Percentiles rank a stretch among this genome's conserved stretches.
Evolutionary conservation across 2,888 invertebrate species (phyloP).

Genomic region (Drosophila neonasuta): DNA sequence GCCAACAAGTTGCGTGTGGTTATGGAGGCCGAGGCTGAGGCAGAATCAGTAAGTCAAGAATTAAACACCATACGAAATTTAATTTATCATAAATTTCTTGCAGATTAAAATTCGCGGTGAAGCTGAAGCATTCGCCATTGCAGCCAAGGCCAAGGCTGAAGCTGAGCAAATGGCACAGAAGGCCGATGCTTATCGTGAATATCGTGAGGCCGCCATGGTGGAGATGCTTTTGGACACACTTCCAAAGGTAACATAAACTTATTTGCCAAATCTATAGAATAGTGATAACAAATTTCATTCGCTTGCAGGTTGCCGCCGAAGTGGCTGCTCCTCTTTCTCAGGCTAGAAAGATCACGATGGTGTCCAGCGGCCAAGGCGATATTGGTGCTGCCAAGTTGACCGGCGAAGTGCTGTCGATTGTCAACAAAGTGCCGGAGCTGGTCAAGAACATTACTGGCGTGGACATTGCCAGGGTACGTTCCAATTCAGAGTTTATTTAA

Average conservation of each 20-base stretch:
- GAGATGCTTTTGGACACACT: constrained; percentile 98
- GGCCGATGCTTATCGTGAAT: constrained; percentile 98
- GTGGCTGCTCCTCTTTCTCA: constrained; percentile 97
- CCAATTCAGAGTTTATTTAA: constrained; percentile 82
- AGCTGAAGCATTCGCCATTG: constrained; percentile 96
- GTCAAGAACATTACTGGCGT: constrained; percentile 97
- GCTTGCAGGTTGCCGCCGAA: constrained; percentile 93
- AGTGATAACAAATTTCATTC: background rate
- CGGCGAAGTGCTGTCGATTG: constrained; percentile 95
- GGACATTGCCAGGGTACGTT: constrained; percentile 92
- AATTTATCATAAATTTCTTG: background rate
- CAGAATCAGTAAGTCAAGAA: constrained; percentile 87
- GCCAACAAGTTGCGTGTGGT: constrained; percentile 93
- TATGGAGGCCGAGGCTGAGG: constrained; percentile 97
- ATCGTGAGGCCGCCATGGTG: constrained; percentile 96
- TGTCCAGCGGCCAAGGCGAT: constrained; percentile 94
- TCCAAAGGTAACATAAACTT: constrained; percentile 88
- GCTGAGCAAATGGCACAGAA: constrained; percentile 98
- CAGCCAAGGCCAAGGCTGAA: constrained; percentile 97
- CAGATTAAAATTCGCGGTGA: constrained; percentile 90
- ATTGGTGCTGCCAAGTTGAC: constrained; percentile 97
- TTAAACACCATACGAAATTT: background rate
- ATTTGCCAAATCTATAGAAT: background rate
- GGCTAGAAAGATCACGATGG: constrained; percentile 97
- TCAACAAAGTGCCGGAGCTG: constrained; percentile 94